Conservation (phyloP, 2,113 vertebrate species). For the Brachypodius melanocephalos region DNA sequence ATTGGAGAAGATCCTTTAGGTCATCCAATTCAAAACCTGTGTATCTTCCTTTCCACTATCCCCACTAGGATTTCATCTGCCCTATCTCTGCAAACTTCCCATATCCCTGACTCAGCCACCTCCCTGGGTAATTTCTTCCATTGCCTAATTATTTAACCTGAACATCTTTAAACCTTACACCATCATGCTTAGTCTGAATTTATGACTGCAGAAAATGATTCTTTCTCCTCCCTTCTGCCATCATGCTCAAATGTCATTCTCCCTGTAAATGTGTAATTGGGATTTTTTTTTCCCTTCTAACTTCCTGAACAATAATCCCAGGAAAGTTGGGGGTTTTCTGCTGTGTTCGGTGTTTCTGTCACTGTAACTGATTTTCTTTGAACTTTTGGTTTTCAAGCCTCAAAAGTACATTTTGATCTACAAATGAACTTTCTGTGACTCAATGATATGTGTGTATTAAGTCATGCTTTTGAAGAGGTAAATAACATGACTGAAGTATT, state of each 20-base stretch:
- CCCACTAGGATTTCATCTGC: neutral
- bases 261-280: neutral
- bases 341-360: neutral
- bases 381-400: neutral
- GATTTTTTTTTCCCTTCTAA: neutral
- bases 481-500: neutral
- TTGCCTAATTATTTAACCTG: constrained; percentile 28
- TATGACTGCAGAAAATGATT: neutral
- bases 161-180: neutral
- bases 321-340: neutral
- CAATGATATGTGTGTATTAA: neutral
- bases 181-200: neutral
- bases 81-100: neutral
- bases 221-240: neutral
- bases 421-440: neutral
- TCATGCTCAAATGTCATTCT: neutral
- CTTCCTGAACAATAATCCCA: neutral
- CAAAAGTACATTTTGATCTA: neutral
- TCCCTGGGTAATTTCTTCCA: constrained; percentile 32
- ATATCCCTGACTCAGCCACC: neutral
- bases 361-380: neutral
- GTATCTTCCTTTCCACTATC: neutral
- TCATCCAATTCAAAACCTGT: constrained; percentile 20
- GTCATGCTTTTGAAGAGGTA: neutral
- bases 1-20: constrained; percentile 35